Conservation (phyloP, 2,113 vertebrate genomes). For the Synchiropus splendidus region DNA sequence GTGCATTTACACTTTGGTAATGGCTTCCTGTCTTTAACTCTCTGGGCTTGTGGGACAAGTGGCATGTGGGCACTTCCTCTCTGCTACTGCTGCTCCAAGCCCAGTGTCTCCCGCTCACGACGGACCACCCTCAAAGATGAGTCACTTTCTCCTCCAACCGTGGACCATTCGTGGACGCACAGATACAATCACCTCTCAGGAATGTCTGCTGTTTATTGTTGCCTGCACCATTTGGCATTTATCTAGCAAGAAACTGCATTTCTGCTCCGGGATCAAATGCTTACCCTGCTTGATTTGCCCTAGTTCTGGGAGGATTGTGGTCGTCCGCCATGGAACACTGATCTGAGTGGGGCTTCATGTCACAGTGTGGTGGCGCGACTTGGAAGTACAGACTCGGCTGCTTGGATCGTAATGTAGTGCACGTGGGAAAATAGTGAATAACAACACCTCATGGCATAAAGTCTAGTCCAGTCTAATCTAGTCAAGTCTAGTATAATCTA, state of each 20-base stretch:
- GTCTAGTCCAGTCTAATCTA: too few relatives aligned
- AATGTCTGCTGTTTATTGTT: slow-evolving; percentile 51
- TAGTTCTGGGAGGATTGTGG: too few relatives aligned
- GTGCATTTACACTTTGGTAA: slow-evolving; percentile 61
- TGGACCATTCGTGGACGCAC: slow-evolving; percentile 31
- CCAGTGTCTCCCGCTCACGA: slow-evolving; percentile 3
- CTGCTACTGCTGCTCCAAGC: slow-evolving; percentile 9
- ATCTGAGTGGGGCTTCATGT: too few relatives aligned
- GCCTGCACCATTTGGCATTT: slow-evolving; percentile 50
- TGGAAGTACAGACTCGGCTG: too few relatives aligned
- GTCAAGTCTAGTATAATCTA: too few relatives aligned
- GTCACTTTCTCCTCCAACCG: slow-evolving; percentile 35
- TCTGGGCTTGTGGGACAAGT: slow-evolving; percentile 31
- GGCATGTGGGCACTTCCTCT: slow-evolving; percentile 20
- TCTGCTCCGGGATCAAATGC: too few relatives aligned
- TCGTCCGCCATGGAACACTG: too few relatives aligned
- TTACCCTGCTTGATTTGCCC: too few relatives aligned
- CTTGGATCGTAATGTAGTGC: too few relatives aligned
- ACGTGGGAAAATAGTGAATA: too few relatives aligned
- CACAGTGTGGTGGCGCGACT: too few relatives aligned
- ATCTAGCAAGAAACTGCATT: slow-evolving; percentile 35
- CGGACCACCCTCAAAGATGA: slow-evolving; percentile 43
- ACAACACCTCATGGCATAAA: too few relatives aligned
- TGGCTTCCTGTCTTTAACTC: slow-evolving; percentile 61
- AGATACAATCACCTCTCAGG: slow-evolving; percentile 50